Evolutionary conservation across 2,113 vertebrate genomes (phyloP), one percentile per base, ranked within the genome.

Genomic region (Cavia aperea): DNA sequence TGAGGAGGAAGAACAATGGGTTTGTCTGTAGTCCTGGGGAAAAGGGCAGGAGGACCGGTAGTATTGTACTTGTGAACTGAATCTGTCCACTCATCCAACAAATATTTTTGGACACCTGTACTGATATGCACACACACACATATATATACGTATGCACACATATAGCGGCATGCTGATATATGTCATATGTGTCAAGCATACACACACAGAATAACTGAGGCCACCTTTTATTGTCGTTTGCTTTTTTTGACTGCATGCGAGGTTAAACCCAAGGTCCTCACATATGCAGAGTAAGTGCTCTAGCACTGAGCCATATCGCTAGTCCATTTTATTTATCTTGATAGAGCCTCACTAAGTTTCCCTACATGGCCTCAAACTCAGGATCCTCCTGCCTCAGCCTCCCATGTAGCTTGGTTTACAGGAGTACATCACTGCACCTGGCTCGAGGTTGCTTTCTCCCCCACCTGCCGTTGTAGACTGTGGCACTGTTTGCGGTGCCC

Each of bases 101-200:
- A 68, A 14, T 54, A 39, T 39, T 81, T 36, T 26, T 62, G 79
- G 39, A 23, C 24, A 5, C 60, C 0, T 31, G 3, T 33, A 43
- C 60, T 26, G 19, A 33, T 10, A 56, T 9, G 19, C 49, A 3
- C n/a, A 4, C 6, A 5, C 51, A 66, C 7, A 1, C 66, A 26
- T 7, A 2, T 14, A 26, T 15, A 2, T 14, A 15, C 2, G 24
- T 29, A 7, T 14, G 43, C 13, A 31, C 26, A 19, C 13, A 62
- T 31, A 26, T 1, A 2, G 16, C 13, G 12, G 10, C 24, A 56
- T n/a, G 11, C 43, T 31, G 24, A 73, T 24, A 3, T 10, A 1
- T 66, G 19, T 54, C 60, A 19, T 9, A 60, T 9, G 16, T 8
- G 4, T 43, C 13, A n/a, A 14, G 5, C 19, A 46, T 5, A 66